A percentile compares a stretch with the other conserved stretches of the same genome.
phyloP scores from a whole-genome alignment of 2,113 vertebrate genomes.

The Microcebus murinus region DNA sequence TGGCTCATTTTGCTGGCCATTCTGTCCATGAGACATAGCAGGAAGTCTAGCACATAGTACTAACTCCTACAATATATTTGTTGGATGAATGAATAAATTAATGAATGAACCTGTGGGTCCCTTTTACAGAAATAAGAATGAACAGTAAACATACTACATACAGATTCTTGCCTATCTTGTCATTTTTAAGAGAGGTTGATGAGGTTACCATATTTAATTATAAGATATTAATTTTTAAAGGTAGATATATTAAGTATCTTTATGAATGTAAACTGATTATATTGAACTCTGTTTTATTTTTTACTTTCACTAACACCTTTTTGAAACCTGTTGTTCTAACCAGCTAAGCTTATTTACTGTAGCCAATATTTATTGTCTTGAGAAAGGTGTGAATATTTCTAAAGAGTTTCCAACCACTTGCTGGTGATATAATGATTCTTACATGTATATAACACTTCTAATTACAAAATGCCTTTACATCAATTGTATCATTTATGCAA shows the following conservation, averaged over 20 bases:
- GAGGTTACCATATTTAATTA: neutral
- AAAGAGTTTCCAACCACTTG: neutral
- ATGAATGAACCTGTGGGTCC: neutral
- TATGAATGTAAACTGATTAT: neutral
- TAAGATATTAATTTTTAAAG: neutral
- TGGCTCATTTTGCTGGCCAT: neutral
- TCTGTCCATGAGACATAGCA: neutral
- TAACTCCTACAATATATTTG: neutral
- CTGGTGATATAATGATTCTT: neutral
- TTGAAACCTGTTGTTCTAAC: neutral
- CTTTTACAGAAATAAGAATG: neutral
- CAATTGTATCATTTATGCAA: neutral
- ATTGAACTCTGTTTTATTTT: neutral
- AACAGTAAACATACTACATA: neutral
- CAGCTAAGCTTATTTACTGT: neutral
- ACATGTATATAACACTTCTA: neutral
- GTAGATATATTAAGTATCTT: neutral
- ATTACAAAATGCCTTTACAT: neutral
- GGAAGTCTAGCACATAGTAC: neutral
- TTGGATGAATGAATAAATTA: neutral
- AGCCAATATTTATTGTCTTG: neutral
- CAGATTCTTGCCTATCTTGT: neutral
- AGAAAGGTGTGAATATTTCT: neutral
- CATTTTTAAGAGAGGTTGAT: neutral
- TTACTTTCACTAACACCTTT: neutral